Evolutionary conservation across 2,888 invertebrate genomes (phyloP), one percentile per base, ranked within the genome.

Genomic region (Horisme vitalbata): DNA sequence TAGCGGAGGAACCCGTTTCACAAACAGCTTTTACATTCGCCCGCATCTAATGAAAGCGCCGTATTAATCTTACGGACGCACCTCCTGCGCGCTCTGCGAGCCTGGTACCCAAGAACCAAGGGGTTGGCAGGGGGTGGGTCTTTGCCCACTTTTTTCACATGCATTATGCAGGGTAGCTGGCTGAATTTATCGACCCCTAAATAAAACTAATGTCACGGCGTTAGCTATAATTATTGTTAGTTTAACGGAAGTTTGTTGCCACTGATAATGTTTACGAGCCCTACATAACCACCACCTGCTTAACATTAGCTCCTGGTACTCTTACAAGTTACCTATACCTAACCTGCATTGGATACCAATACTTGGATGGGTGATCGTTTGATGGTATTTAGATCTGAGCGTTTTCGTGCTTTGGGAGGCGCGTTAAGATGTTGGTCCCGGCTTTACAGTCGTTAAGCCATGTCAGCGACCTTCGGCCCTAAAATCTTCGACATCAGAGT

Each of bases 11-110:
- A 73, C 77, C 74, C 11, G 6, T 21, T 13, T 8, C 3, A n/a
- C 11, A 0, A 13, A 9, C 18, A 5, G 28, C 23, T 26, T 38
- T 43, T 48, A 10, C 41, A 75, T 71, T 78, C 74, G 71, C 72
- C 78, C 76, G 79, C 74, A 77, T 82, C 82, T 86, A 87, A 86
- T 86, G 83, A 85, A 86, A 82, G 79, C 81, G 71, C 78, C 79
- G 84, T 86, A 88, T 88, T 88, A 87, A 88, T 88, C 88, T 87
- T 87, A 74, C 75, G 75, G 71, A 68, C 39, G 45, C 34, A 45
- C 76, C 75, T 75, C 76, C 80, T 74, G 63, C 65, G 70, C 79
- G 62, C 79, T 75, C 79, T 81, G 78, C 68, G 67, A 67, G 68
- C 86, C 81, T 84, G 67, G 84, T 86, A 85, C 76, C 77, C 67